Evolutionary conservation across 1,140 invertebrate species (phyloP), one percentile per base, ranked within the genome.

Genomic region (Drosophila auraria): DNA sequence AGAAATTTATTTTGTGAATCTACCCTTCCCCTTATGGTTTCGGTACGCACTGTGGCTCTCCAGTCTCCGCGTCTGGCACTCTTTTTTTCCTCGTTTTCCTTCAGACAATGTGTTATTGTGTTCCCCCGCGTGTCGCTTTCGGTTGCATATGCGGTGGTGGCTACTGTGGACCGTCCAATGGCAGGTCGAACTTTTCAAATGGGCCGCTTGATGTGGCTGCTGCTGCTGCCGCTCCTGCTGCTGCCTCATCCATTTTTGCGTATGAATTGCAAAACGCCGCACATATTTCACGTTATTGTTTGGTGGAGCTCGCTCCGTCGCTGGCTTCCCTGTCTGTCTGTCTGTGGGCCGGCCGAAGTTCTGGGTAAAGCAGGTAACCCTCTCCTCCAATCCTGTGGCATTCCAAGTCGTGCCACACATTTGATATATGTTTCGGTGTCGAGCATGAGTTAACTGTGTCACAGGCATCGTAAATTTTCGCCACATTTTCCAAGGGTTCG

Each of bases 281-380:
- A 90, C 86, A 90, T 90, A 91, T 90, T 90, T 90, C 86, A 90
- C 86, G 86, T 89, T 89, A 90, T 90, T 90, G 86, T 90, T 89
- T 80, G 86, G 77, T 71, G 59, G 45, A 59, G 65, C 27, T 69
- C n/a, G 44, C 59, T 47, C 14, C 17, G 58, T 44, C 56, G 54
- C 9, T 9, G 33, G 33, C 33, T 36, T 27, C 51, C 42, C 38
- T 44, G 47, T 75, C 72, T 57, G 69, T 36, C 15, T 42, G 69
- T 27, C 20, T 63, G 50, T n/a, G 23, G 62, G 30, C 51, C 27
- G 58, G 42, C 30, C 47, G 15, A n/a, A 65, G 51, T 50, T 47
- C 51, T 80, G 81, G 50, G 51, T 64, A 73, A 73, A 45, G 69
- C 71, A 74, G 71, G 71, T 74, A 74, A 73, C 66, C 70, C 70